Conservation (phyloP, 2,797 vertebrate genomes). For the Sebastiscus albofasciatus region DNA sequence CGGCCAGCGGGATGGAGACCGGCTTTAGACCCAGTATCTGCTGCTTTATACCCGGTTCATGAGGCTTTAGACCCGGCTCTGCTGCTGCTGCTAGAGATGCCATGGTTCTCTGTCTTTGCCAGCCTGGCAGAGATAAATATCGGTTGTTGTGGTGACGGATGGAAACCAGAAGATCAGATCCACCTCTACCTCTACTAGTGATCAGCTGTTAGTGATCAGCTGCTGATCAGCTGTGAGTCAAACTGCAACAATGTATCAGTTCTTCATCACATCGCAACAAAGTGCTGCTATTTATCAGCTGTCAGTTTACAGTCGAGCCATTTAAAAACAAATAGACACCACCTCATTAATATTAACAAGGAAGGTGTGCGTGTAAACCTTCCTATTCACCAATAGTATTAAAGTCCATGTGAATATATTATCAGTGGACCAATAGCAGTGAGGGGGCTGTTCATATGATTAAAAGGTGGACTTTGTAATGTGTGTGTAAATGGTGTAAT, state of each 20-base stretch:
- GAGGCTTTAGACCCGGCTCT: conserved; percentile 73
- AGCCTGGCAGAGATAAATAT: no score
- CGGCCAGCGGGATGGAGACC: conserved; percentile 64
- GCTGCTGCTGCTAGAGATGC: conserved; percentile 82
- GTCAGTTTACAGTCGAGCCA: neutral
- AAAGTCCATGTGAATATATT: neutral
- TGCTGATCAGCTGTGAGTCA: no score
- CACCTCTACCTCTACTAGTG: no score
- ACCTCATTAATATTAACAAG: conserved; percentile 48
- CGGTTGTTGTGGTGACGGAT: conserved; percentile 45
- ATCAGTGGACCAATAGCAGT: conserved; percentile 53
- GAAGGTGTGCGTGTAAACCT: neutral
- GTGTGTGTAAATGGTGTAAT: conserved; percentile 30
- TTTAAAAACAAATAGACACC: conserved; percentile 22
- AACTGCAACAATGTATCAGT: no score
- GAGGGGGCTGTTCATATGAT: conserved; percentile 68
- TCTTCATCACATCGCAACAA: neutral
- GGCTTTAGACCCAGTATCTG: conserved; percentile 74
- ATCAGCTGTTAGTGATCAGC: no score
- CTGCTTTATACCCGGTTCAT: no score
- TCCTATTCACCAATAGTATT: conserved; percentile 46
- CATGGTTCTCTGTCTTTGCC: conserved; percentile 72
- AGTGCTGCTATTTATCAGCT: neutral
- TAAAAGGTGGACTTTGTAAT: neutral
- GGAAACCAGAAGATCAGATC: neutral